Evolutionary conservation across 2,113 vertebrate genomes (phyloP).

Genomic region (Phalacrocorax carbo): DNA sequence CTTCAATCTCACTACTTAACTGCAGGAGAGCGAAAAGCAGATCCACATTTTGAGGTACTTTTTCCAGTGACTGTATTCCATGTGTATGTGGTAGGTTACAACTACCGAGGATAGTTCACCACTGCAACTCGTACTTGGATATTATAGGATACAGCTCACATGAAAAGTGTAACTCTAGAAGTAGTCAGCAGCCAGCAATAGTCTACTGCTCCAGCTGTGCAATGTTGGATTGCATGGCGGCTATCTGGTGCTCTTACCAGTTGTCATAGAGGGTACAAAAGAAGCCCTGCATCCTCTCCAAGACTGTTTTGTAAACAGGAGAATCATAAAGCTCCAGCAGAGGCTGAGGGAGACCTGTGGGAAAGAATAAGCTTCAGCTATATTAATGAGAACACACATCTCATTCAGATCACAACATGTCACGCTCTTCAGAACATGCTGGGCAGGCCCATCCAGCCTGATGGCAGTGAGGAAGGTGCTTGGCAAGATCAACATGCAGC

Average conservation of each 20-base stretch:
- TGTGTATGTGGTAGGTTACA: neutral
- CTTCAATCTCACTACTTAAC: neutral
- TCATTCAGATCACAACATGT: too few species aligned
- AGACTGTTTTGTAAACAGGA: conserved; percentile 83
- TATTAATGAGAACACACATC: neutral
- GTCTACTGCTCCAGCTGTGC: neutral
- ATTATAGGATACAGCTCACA: neutral
- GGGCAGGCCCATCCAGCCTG: neutral
- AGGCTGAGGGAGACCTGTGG: conserved; percentile 84
- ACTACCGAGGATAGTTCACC: neutral
- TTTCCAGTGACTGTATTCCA: neutral
- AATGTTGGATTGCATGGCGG: fast-evolving
- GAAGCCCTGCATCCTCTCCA: conserved; percentile 95
- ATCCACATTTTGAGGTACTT: neutral
- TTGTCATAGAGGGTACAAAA: conserved; percentile 90
- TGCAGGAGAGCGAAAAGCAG: neutral
- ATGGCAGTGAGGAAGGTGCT: fast-evolving
- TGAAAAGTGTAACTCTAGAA: neutral
- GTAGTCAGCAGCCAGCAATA: neutral
- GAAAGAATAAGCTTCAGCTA: neutral
- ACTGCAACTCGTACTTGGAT: neutral
- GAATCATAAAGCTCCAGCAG: conserved; percentile 84
- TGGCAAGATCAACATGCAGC: neutral
- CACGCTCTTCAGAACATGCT: neutral
- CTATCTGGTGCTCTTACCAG: conserved; percentile 78